phyloP scores from a whole-genome alignment of 1,140 invertebrate genomes.

The Hycleus phaleratus region DNA sequence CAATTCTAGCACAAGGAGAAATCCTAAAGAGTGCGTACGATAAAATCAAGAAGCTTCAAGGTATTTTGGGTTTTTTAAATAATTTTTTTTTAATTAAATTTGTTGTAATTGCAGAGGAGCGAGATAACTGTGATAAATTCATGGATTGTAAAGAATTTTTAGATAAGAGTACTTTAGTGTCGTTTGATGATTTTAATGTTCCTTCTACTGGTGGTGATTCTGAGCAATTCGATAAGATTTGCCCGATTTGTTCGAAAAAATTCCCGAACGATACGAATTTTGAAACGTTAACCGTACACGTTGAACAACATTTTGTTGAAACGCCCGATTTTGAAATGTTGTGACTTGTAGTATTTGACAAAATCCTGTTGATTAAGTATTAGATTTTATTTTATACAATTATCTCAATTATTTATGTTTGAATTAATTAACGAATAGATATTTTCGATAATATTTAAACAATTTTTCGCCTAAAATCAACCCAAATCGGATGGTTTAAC shows the following conservation, averaged over 20 bases:
- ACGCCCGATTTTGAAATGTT: slow-evolving; percentile 6
- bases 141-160: too few species aligned
- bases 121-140: too few species aligned
- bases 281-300: slow-evolving; percentile 46
- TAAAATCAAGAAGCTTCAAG: slow-evolving; percentile 11
- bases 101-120: too few species aligned
- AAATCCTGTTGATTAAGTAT: slow-evolving; percentile 3
- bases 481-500: slow-evolving; percentile 65
- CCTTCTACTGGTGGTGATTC: not conserved
- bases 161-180: too few species aligned
- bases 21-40: slow-evolving; percentile 40
- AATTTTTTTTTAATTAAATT: too few species aligned
- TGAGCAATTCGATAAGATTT: slow-evolving; percentile 32
- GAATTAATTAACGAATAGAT: not conserved
- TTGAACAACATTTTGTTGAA: slow-evolving; percentile 46
- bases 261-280: slow-evolving; percentile 43
- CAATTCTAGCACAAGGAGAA: slow-evolving; percentile 54
- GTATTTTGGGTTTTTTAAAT: not conserved
- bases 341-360: not conserved
- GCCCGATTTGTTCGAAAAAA: slow-evolving; percentile 47
- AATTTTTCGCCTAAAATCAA: slow-evolving; percentile 36
- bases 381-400: not conserved
- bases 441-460: not conserved
- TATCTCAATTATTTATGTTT: not conserved
- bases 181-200: slow-evolving; percentile 39